These are phyloP conservation scores for Todiramphus saurophagus DNA, from an alignment of 2,113 vertebrate genomes.

Conservation along the genomic window DNA sequence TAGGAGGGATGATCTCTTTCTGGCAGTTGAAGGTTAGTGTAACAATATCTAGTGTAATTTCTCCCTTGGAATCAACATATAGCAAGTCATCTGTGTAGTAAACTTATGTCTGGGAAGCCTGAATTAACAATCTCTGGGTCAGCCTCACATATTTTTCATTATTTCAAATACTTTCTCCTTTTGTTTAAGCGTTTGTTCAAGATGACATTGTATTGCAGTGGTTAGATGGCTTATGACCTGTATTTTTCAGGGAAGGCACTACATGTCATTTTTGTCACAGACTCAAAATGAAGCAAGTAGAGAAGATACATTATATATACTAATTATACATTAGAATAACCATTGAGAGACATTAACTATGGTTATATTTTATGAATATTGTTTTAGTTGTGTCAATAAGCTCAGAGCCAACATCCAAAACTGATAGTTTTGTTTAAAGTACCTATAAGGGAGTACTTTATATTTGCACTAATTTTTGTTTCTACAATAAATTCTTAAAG, in stretches of 20 bases:
- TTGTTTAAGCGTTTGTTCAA: slow-evolving; percentile 1
- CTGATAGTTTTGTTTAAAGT: too few species aligned
- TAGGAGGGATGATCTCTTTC: slow-evolving; percentile 10
- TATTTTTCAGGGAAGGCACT: slow-evolving; percentile 52
- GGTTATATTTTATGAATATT: neutral
- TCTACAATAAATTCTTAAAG: neutral
- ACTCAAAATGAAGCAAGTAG: slow-evolving; percentile 62
- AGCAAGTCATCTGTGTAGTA: neutral
- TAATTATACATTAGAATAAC: slow-evolving; percentile 63
- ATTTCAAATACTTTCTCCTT: slow-evolving; percentile 18
- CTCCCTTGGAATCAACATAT: neutral
- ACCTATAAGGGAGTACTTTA: neutral
- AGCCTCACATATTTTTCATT: slow-evolving; percentile 15
- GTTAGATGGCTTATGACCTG: neutral
- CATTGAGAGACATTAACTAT: slow-evolving; percentile 54
- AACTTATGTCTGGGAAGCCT: neutral
- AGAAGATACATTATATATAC: slow-evolving; percentile 48
- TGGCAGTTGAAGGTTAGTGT: neutral
- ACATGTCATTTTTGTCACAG: slow-evolving; percentile 38
- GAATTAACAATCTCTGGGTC: slow-evolving; percentile 46
- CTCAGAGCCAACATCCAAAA: neutral
- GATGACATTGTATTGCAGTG: neutral
- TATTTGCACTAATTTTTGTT: neutral
- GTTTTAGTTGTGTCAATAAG: neutral
- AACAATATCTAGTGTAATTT: slow-evolving; percentile 25